These are phyloP conservation scores for Mechanitis mazaeus DNA, from an alignment of 2,888 invertebrate genomes.

Conservation along the genomic window DNA sequence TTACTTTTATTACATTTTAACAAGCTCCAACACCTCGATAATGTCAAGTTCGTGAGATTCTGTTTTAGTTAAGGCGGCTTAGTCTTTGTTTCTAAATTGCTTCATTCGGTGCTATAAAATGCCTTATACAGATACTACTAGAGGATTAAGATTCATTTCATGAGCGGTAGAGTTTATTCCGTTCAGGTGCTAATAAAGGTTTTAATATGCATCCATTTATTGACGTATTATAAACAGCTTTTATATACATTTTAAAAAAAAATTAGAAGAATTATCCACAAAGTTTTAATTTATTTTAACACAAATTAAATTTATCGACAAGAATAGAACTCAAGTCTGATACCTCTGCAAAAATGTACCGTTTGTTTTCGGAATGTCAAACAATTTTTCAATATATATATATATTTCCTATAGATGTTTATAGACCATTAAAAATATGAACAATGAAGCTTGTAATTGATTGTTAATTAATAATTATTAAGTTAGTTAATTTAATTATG, in stretches of 20 bases:
- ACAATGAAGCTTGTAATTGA: conserved; percentile 18
- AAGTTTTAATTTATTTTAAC: no score
- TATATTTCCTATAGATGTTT: no score
- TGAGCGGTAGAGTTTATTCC: background rate
- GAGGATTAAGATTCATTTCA: conserved; percentile 1
- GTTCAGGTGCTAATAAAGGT: no score
- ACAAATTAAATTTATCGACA: no score
- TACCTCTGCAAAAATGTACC: no score
- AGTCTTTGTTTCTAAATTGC: conserved; percentile 21
- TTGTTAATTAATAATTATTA: conserved; percentile 20
- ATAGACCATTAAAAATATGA: background rate
- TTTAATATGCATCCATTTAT: no score
- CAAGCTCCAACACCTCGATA: conserved; percentile 13
- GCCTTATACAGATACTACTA: conserved; percentile 14
- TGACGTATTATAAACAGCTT: no score
- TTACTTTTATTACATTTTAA: conserved; percentile 17
- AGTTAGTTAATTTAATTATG: conserved; percentile 8
- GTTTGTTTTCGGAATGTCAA: no score
- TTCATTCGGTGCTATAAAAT: conserved; percentile 20
- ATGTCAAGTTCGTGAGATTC: conserved; percentile 26
- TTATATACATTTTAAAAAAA: background rate
- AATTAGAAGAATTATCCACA: conserved; percentile 7
- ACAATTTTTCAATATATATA: no score
- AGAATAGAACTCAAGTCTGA: no score
- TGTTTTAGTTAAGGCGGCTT: conserved; percentile 14